These are phyloP conservation scores for Bolborhynchus lineola DNA, from an alignment of 2,113 vertebrate species.

Conservation along the genomic window DNA sequence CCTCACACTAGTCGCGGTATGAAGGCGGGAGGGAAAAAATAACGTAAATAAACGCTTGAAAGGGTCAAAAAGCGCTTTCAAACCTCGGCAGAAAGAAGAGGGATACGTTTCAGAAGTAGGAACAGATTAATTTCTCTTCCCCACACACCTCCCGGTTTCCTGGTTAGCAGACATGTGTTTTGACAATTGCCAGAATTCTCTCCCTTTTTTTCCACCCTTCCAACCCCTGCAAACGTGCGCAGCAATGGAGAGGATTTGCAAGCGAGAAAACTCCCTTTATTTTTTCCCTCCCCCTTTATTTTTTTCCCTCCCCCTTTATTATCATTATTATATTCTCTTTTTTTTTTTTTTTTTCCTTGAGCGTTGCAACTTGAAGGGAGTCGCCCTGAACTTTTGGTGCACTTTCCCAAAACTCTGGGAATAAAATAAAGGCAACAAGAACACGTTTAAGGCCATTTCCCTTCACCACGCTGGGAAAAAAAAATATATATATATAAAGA, in stretches of 20 bases:
- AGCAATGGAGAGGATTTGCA: not conserved
- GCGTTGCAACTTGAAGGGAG: not conserved
- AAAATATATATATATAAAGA: not conserved
- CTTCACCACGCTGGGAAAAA: not conserved
- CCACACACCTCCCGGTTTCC: conserved; percentile 40
- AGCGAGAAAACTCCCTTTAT: not conserved
- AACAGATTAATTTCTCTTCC: not conserved
- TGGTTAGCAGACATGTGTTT: conserved; percentile 19
- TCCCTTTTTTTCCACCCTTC: not conserved
- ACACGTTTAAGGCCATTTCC: not conserved
- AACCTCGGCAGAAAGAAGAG: not conserved
- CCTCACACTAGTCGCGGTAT: not conserved
- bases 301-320: no score
- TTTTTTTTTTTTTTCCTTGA: not conserved
- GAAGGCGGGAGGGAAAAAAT: not conserved
- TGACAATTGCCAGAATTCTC: conserved; percentile 49
- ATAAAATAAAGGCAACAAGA: not conserved
- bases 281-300: no score
- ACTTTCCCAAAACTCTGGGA: not conserved
- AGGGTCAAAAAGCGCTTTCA: not conserved
- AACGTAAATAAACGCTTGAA: not conserved
- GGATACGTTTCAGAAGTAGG: not conserved
- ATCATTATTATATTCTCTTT: not conserved
- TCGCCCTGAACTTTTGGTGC: not conserved
- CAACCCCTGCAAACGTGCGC: not conserved